Percentiles rank a stretch among this genome's conserved stretches.
Conservation (phyloP, 1,140 invertebrate genomes). For the Leucophenga varia region DNA sequence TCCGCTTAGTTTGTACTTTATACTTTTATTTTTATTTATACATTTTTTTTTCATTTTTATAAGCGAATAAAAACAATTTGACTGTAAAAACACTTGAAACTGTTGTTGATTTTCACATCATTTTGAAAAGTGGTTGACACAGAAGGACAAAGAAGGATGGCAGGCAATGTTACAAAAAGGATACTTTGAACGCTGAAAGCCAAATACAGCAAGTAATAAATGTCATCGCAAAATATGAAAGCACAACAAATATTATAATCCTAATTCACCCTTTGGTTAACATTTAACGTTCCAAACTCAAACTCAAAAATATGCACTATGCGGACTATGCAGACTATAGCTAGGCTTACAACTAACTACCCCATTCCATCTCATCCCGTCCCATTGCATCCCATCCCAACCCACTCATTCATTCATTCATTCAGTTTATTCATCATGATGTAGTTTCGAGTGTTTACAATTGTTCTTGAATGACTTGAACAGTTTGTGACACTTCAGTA, state of each 20-base stretch:
- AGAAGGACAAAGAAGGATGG: conserved; percentile 15
- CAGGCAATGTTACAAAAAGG: not conserved
- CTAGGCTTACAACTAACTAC: too few species aligned
- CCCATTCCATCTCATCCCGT: too few species aligned
- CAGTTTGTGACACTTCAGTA: conserved; percentile 19
- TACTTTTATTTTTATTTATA: too few species aligned
- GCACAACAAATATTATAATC: conserved; percentile 36
- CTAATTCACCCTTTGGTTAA: conserved; percentile 36
- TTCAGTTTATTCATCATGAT: too few species aligned
- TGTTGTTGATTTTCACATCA: conserved; percentile 39
- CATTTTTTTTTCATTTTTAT: not conserved
- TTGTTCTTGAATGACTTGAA: conserved; percentile 5
- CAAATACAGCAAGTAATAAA: conserved; percentile 41
- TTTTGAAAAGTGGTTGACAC: conserved; percentile 4
- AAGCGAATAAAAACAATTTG: conserved; percentile 52
- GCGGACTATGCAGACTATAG: too few species aligned
- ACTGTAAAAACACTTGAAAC: conserved; percentile 51
- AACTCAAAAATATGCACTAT: too few species aligned
- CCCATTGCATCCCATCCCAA: too few species aligned
- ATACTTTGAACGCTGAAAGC: too few species aligned
- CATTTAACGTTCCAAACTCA: too few species aligned
- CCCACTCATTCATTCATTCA: too few species aligned
- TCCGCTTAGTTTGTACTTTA: too few species aligned
- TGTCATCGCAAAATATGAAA: conserved; percentile 38
- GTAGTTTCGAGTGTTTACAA: conserved; percentile 8